Evolutionary conservation across 53 echinoderm and acorn worm genomes (phyloP).

Genomic region (Henricia sp.): DNA sequence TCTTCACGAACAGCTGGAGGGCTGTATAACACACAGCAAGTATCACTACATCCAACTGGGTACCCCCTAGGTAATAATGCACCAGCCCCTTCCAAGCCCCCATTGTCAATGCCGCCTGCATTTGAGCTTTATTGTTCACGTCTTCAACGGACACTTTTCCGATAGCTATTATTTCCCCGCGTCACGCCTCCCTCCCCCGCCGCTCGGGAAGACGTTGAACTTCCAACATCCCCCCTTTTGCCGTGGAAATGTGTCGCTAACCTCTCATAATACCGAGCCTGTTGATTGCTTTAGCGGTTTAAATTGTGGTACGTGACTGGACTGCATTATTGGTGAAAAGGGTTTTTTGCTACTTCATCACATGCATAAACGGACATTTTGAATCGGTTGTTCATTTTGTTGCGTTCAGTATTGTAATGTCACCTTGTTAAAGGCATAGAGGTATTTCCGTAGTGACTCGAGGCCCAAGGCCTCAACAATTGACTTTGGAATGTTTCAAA

Average conservation of each 20-base stretch:
- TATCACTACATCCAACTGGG: constrained; percentile 19
- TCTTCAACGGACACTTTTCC: constrained; percentile 49
- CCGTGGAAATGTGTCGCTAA: constrained; percentile 50
- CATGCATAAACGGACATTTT: neutral
- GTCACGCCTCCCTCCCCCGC: constrained; percentile 40
- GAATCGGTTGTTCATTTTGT: too few relatives aligned
- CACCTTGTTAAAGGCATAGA: too few relatives aligned
- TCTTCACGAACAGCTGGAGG: constrained; percentile 25
- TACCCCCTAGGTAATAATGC: constrained; percentile 41
- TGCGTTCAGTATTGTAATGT: too few relatives aligned
- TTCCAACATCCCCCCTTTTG: constrained; percentile 17
- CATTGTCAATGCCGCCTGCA: constrained; percentile 44
- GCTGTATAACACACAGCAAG: constrained; percentile 22
- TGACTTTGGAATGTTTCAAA: too few relatives aligned
- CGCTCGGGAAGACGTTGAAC: constrained; percentile 54
- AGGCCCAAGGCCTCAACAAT: too few relatives aligned
- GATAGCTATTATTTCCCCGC: constrained; percentile 47
- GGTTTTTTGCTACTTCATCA: neutral
- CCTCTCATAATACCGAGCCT: constrained; percentile 43
- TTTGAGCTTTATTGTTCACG: constrained; percentile 37
- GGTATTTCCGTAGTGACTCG: too few relatives aligned
- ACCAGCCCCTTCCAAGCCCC: constrained; percentile 27
- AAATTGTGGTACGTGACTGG: constrained; percentile 53
- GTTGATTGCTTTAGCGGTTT: constrained; percentile 59
- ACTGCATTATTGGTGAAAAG: constrained; percentile 18